Evolutionary conservation across 2,888 invertebrate species (phyloP).

Genomic region (Drosophila mulleri): DNA sequence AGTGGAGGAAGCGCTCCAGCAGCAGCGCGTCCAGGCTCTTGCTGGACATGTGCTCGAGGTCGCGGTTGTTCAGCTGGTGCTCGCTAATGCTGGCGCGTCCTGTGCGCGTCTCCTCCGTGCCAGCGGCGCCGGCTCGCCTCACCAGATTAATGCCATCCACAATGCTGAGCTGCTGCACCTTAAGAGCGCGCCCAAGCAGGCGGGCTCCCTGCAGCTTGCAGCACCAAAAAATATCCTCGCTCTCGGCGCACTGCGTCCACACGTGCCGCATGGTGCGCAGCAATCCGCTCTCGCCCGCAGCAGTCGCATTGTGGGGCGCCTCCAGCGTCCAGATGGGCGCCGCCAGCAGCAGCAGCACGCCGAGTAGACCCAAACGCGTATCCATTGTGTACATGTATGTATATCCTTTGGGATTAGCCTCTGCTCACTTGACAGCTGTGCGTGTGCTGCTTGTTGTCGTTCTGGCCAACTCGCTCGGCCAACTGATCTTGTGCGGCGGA

Average conservation of each 20-base stretch:
- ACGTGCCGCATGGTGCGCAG: constrained; percentile 83
- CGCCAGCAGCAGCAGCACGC: constrained; percentile 59
- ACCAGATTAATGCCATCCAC: constrained; percentile 88
- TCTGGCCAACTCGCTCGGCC: constrained; percentile 66
- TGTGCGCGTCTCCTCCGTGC: constrained; percentile 82
- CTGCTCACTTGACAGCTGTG: constrained; percentile 4
- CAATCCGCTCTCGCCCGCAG: constrained; percentile 73
- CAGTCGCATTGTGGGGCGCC: constrained; percentile 17
- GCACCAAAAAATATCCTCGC: constrained; percentile 89
- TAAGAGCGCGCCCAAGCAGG: constrained; percentile 88
- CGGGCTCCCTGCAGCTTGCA: constrained; percentile 90
- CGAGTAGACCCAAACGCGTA: constrained; percentile 65
- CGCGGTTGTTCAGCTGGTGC: constrained; percentile 86
- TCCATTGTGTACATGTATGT: constrained; percentile 60
- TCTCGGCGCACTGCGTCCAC: constrained; percentile 87
- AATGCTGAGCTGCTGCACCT: constrained; percentile 87
- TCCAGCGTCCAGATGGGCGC: constrained; percentile 44
- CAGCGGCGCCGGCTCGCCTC: constrained; percentile 33
- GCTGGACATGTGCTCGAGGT: constrained; percentile 87
- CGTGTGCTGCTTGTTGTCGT: constrained; percentile 2
- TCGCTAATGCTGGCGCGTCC: constrained; percentile 76
- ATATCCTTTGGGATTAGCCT: constrained; percentile 31
- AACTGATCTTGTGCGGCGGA: constrained; percentile 81
- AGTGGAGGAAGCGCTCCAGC: constrained; percentile 86
- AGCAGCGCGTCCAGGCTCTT: constrained; percentile 88